Conservation (phyloP, 2,888 invertebrate genomes). For the Eledone cirrhosa region DNA sequence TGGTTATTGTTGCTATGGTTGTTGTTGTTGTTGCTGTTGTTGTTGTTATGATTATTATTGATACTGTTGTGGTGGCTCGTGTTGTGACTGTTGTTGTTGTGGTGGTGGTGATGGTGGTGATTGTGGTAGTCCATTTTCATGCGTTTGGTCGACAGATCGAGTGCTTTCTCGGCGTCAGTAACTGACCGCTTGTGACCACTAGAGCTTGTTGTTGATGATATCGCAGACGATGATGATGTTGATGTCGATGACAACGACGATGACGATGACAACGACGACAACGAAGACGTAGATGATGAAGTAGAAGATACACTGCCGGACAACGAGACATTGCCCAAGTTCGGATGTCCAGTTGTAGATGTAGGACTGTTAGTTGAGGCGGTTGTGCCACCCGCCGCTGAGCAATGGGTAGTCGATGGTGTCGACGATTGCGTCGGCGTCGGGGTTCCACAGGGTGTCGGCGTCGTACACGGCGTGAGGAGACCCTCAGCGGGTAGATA, state of each 20-base stretch:
- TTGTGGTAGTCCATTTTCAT: slow-evolving; percentile 20
- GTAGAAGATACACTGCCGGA: not conserved
- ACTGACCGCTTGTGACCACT: slow-evolving; percentile 20
- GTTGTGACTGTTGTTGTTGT: not conserved
- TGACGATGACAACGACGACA: not conserved
- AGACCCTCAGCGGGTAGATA: slow-evolving; percentile 42
- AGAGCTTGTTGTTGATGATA: not conserved
- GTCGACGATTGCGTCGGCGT: not conserved
- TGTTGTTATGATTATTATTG: not conserved
- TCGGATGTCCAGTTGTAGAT: not conserved
- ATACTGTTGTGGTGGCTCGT: not conserved
- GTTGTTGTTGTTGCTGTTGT: no score
- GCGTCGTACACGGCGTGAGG: slow-evolving; percentile 28
- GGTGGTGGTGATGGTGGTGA: slow-evolving; percentile 23
- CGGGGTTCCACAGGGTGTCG: not conserved
- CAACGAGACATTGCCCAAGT: no score
- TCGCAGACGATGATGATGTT: not conserved
- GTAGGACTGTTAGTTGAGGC: not conserved
- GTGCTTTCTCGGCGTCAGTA: slow-evolving; percentile 14
- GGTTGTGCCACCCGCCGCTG: not conserved
- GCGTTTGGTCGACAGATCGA: slow-evolving; percentile 18
- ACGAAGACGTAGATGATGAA: not conserved
- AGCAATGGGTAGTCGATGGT: not conserved
- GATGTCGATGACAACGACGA: slow-evolving; percentile 7
- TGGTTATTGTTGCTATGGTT: no score